A percentile compares a stretch with the other conserved stretches of the same genome.
These are phyloP conservation scores for Diadophis punctatus DNA, from an alignment of 2,113 vertebrate species.

Conservation along the genomic window DNA sequence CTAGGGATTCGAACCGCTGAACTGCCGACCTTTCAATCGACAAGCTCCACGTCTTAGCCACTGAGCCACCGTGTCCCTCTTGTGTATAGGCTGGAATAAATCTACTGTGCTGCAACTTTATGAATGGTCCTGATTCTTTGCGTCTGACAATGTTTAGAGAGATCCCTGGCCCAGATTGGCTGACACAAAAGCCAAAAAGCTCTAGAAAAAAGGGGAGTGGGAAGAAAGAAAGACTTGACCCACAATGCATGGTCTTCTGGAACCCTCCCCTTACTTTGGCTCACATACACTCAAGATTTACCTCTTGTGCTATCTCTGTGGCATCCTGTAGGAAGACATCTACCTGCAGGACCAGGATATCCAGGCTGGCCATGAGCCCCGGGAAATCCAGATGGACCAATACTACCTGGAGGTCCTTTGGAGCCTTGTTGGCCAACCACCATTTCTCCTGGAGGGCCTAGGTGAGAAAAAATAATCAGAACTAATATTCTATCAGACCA, in stretches of 20 bases:
- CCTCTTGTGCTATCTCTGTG: conserved; percentile 50
- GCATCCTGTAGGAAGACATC: conserved; percentile 79
- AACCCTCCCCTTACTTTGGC: no score
- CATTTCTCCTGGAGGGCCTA: conserved; percentile 77
- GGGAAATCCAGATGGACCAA: conserved; percentile 65
- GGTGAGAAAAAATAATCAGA: neutral
- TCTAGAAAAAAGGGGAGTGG: no score
- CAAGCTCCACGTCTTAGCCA: no score
- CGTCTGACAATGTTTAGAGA: neutral
- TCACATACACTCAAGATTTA: conserved; percentile 3
- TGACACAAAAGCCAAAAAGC: neutral
- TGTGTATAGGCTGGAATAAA: no score
- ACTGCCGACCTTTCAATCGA: no score
- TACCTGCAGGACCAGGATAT: conserved; percentile 73
- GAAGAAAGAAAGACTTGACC: no score
- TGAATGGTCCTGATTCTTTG: no score
- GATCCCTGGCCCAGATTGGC: neutral
- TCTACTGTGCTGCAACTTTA: no score
- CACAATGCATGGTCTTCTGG: neutral
- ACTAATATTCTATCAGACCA: neutral
- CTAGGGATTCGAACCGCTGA: no score
- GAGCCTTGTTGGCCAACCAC: conserved; percentile 70
- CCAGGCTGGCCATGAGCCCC: conserved; percentile 74
- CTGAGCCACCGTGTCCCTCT: no score
- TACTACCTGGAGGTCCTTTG: conserved; percentile 70